Base-by-base conservation (phyloP, 2,888 invertebrate genomes). In the Alentia gelatinosa region DNA sequence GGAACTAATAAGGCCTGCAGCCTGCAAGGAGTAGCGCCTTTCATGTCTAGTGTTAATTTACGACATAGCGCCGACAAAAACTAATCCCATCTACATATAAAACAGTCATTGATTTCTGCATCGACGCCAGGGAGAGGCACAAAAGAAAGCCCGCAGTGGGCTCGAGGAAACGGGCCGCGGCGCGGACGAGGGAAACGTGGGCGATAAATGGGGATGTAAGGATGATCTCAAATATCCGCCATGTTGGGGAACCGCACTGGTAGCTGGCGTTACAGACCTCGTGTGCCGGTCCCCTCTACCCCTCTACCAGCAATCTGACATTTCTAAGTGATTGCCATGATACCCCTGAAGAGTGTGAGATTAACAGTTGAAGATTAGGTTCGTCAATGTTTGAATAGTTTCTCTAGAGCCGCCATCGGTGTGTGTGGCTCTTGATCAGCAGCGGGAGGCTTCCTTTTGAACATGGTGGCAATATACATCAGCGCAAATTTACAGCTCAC, bases 1-100 rank as follows among this genome's bases (percentile, higher is more conserved):
- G 68, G 68, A 68, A 68, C 68, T 68, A 68, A 68, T 68, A 68
- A 68, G 68, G 68, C 68, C 68, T 30, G 5, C 30, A 68, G 68
- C 68, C 68, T 30, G 68, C 26, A 30, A 68, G 68, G 68, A 68
- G 68, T 68, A 30, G 30, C 3, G 30, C 30, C 68, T 68, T 68
- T 68, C 68, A 68, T 68, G 68, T 68, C 68, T 68, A 68, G 68
- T 68, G 68, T 68, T 68, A 68, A 68, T 68, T 68, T 68, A 68
- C 68, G 68, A 68, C 26, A 68, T 68, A 68, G n/a, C 30, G 68
- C 26, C 30, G 68, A 68, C 68, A 68, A 68, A 68, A 68, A 68
- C 68, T 68, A 68, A 68, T 68, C 68, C 68, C 68, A 68, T 68
- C 68, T 68, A 68, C 68, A 68, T 68, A 68, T 68, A 68, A 68